Evolutionary conservation across 2,113 vertebrate species (phyloP).

Genomic region (Ammodytes marinus): DNA sequence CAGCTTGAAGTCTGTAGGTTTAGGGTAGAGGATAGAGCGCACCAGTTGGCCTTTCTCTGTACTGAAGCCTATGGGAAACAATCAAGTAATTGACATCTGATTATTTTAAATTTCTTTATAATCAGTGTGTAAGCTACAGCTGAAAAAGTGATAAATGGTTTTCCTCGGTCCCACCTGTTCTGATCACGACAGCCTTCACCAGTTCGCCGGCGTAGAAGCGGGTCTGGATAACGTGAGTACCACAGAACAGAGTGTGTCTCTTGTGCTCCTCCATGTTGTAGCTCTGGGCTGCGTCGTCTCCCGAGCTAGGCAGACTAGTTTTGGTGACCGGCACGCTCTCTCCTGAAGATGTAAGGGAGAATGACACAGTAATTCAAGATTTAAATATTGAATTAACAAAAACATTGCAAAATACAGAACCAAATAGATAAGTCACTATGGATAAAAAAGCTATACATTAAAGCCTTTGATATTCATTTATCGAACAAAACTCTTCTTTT

Average conservation of each 20-base stretch:
- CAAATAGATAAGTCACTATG: neutral
- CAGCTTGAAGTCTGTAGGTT: constrained; percentile 97
- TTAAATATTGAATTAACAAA: neutral
- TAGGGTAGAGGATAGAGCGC: constrained; percentile 95
- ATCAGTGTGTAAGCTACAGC: neutral
- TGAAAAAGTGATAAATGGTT: neutral
- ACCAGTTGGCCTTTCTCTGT: constrained; percentile 97
- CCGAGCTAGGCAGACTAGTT: constrained; percentile 92
- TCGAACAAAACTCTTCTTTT: no score
- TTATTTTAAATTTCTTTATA: neutral
- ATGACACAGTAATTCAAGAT: neutral
- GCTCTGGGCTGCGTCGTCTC: constrained; percentile 76
- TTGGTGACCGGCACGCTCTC: constrained; percentile 98
- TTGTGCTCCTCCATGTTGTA: constrained; percentile 91
- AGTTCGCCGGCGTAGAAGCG: constrained; percentile 93
- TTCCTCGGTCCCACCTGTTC: constrained; percentile 87
- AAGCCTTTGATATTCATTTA: neutral
- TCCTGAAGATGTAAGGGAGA: constrained; percentile 76
- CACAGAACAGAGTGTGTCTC: constrained; percentile 95
- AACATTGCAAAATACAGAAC: neutral
- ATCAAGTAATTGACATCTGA: neutral
- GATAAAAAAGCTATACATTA: neutral
- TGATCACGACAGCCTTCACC: constrained; percentile 94
- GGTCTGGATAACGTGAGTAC: constrained; percentile 96
- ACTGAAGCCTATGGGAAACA: constrained; percentile 88